Conservation (phyloP, 2,113 vertebrate species). For the Phylloscopus trochiloides region DNA sequence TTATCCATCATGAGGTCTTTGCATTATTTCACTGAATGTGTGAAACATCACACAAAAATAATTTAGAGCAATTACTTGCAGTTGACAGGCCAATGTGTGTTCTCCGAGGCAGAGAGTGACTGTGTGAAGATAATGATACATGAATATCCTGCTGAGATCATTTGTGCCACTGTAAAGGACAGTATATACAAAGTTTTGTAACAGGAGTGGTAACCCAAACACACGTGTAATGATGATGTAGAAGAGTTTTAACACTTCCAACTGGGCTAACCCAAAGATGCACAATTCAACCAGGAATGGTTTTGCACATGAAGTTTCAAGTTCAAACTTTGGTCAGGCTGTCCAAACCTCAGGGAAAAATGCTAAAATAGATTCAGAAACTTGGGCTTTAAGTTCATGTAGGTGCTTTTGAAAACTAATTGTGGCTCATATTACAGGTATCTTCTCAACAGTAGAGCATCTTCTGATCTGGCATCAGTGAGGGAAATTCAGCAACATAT, state of each 20-base stretch:
- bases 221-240: background rate
- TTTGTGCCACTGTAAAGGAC: background rate
- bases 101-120: background rate
- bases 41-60: background rate
- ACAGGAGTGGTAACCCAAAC: background rate
- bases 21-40: background rate
- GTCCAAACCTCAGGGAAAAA: background rate
- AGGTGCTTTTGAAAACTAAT: background rate
- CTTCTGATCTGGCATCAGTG: background rate
- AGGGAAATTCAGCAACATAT: background rate
- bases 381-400: background rate
- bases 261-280: background rate
- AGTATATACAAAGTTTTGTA: background rate
- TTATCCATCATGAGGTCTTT: background rate
- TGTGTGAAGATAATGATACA: slow-evolving; percentile 5
- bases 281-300: background rate
- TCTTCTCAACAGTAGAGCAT: background rate
- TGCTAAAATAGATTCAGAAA: background rate
- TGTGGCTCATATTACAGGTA: background rate
- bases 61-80: slow-evolving; percentile 5
- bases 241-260: background rate
- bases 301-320: background rate
- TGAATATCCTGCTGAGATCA: background rate
- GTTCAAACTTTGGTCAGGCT: background rate
- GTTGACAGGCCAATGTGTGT: background rate